phyloP scores from a whole-genome alignment of 2,888 invertebrate species.

The Colletes collaris region DNA sequence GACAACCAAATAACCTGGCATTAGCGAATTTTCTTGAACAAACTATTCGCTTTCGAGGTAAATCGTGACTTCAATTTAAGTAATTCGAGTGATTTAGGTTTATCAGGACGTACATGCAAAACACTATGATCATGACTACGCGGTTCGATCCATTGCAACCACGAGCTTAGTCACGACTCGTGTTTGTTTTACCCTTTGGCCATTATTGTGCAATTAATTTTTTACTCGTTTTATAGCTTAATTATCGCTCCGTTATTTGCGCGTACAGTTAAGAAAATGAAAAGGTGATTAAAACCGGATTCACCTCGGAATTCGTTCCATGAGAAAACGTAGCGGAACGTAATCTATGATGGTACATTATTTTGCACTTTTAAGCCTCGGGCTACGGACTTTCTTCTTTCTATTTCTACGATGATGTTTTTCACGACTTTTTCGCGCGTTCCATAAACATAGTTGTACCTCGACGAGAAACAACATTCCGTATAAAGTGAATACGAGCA shows the following conservation, averaged over 20 bases:
- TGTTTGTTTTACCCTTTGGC: slow-evolving; percentile 30
- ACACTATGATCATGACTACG: slow-evolving; percentile 25
- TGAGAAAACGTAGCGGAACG: slow-evolving; percentile 10
- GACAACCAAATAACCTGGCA: slow-evolving; percentile 10
- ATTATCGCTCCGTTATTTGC: slow-evolving; percentile 20
- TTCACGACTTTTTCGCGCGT: neutral
- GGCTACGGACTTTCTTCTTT: neutral
- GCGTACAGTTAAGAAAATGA: slow-evolving; percentile 1
- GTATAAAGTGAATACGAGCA: neutral
- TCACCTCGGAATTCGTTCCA: neutral
- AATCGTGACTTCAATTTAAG: slow-evolving; percentile 48
- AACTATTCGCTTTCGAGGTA: slow-evolving; percentile 30
- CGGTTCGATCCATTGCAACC: slow-evolving; percentile 15
- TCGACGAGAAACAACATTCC: slow-evolving; percentile 18
- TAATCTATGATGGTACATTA: slow-evolving; percentile 8
- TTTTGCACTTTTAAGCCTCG: neutral
- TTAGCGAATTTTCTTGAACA: slow-evolving; percentile 17
- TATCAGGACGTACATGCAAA: slow-evolving; percentile 19
- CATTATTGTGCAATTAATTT: slow-evolving; percentile 46
- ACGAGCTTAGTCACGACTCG: slow-evolving; percentile 35
- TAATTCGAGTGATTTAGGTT: slow-evolving; percentile 33
- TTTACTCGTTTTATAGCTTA: slow-evolving; percentile 28
- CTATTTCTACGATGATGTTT: neutral
- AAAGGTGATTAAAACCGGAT: slow-evolving; percentile 8
- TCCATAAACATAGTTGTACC: slow-evolving; percentile 20